phyloP scores from a whole-genome alignment of 2,797 vertebrate genomes.

The Cynodonichthys magdalenae region DNA sequence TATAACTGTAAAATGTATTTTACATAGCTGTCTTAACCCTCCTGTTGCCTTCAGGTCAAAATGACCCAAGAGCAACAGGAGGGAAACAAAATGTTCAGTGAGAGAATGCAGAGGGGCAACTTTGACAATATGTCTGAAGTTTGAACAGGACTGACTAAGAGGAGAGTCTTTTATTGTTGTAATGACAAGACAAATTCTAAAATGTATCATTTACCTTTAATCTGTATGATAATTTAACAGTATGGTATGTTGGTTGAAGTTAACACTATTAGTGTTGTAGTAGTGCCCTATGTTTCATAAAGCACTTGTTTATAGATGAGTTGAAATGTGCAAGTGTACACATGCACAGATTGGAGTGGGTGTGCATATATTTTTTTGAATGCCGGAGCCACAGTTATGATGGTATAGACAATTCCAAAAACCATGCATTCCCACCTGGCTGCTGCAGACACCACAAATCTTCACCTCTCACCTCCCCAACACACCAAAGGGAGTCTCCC shows the following conservation, averaged over 20 bases:
- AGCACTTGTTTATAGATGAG: conserved; percentile 23
- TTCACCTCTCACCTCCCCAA: conserved; percentile 17
- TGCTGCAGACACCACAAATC: conserved; percentile 41
- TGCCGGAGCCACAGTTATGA: conserved; percentile 10
- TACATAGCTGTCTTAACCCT: too few species aligned
- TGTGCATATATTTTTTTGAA: conserved; percentile 16
- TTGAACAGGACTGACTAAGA: conserved; percentile 31
- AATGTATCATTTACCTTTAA: background rate
- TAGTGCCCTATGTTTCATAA: background rate
- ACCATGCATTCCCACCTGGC: conserved; percentile 30
- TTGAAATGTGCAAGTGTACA: conserved; percentile 18
- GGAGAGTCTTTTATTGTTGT: background rate
- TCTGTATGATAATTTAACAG: conserved; percentile 3
- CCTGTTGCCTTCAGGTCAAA: too few species aligned
- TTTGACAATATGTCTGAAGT: conserved; percentile 36
- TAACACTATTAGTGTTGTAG: background rate
- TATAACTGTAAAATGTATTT: too few species aligned
- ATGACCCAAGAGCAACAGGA: too few species aligned
- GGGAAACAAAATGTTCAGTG: conserved; percentile 13
- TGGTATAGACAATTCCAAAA: conserved; percentile 13
- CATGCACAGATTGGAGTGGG: conserved; percentile 17
- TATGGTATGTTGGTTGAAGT: background rate
- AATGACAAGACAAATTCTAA: too few species aligned
- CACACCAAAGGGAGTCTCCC: conserved; percentile 53
- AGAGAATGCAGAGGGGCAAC: conserved; percentile 30